Conservation (phyloP, 2,888 invertebrate genomes). For the Ditula angustiorana region DNA sequence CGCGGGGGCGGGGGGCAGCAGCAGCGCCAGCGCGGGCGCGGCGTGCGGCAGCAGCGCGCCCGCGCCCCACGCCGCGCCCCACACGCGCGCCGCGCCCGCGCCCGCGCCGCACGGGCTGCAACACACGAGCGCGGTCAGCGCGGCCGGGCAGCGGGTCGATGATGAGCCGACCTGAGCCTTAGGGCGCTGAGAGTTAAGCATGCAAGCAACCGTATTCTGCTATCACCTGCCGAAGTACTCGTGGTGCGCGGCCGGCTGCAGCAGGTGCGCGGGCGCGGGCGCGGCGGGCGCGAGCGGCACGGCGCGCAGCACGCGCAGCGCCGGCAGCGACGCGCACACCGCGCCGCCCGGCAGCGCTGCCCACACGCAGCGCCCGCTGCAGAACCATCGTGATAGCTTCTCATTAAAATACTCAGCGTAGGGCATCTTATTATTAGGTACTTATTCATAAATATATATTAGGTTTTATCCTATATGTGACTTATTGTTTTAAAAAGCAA, state of each 20-base stretch:
- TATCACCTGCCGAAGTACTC: conserved; percentile 54
- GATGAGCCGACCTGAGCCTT: too few species aligned
- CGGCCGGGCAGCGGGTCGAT: too few species aligned
- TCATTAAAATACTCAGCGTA: too few species aligned
- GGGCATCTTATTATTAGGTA: too few species aligned
- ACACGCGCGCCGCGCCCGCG: conserved; percentile 39
- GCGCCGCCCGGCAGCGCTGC: conserved; percentile 55
- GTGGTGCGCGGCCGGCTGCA: conserved; percentile 55
- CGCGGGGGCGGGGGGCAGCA: conserved; percentile 32
- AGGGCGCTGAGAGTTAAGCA: too few species aligned
- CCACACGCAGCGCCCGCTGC: conserved; percentile 64
- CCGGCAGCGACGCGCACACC: conserved; percentile 58
- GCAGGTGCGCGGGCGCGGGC: conserved; percentile 48
- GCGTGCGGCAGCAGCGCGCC: conserved; percentile 8
- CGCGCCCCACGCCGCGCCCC: conserved; percentile 46
- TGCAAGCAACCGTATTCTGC: neutral
- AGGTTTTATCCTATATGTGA: too few species aligned
- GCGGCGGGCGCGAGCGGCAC: conserved; percentile 29
- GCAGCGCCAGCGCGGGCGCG: conserved; percentile 33
- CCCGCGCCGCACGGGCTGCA: conserved; percentile 46
- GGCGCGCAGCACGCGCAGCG: conserved; percentile 54
- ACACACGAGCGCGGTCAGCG: neutral
- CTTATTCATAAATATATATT: neutral
- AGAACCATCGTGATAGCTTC: neutral
- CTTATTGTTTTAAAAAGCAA: too few species aligned